Conservation (phyloP, 2,888 invertebrate species). For the Callosobruchus maculatus region DNA sequence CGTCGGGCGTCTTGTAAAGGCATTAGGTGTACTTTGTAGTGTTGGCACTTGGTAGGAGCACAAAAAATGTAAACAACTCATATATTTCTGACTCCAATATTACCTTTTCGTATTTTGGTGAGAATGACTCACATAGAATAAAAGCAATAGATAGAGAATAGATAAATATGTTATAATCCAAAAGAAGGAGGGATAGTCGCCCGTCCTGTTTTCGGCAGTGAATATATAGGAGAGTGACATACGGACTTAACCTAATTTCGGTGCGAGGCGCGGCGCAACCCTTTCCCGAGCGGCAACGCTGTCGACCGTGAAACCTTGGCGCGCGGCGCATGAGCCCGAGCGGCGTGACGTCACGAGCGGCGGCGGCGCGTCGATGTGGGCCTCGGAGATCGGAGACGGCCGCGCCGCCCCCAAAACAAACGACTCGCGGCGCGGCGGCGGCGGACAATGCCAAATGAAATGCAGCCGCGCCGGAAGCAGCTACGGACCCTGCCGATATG, state of each 20-base stretch:
- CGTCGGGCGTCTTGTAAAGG: too few species aligned
- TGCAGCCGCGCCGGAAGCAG: neutral
- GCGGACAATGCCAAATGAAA: neutral
- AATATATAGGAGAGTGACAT: neutral
- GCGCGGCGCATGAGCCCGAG: neutral
- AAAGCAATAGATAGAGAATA: too few species aligned
- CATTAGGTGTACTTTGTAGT: too few species aligned
- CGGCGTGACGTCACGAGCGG: neutral
- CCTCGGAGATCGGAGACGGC: neutral
- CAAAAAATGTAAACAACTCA: too few species aligned
- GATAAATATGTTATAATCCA: too few species aligned
- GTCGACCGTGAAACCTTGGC: neutral
- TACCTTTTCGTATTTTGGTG: too few species aligned
- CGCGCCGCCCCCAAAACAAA: neutral
- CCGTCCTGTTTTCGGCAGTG: neutral
- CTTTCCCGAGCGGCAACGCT: neutral
- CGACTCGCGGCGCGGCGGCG: neutral
- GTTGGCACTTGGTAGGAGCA: too few species aligned
- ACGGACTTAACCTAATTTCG: neutral
- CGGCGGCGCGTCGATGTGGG: neutral
- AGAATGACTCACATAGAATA: too few species aligned
- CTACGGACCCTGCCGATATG: neutral
- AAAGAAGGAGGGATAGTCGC: too few species aligned
- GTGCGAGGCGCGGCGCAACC: neutral
- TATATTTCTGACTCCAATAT: too few species aligned